phyloP scores from a whole-genome alignment of 2,888 invertebrate species.

The Dorcus hopei region DNA sequence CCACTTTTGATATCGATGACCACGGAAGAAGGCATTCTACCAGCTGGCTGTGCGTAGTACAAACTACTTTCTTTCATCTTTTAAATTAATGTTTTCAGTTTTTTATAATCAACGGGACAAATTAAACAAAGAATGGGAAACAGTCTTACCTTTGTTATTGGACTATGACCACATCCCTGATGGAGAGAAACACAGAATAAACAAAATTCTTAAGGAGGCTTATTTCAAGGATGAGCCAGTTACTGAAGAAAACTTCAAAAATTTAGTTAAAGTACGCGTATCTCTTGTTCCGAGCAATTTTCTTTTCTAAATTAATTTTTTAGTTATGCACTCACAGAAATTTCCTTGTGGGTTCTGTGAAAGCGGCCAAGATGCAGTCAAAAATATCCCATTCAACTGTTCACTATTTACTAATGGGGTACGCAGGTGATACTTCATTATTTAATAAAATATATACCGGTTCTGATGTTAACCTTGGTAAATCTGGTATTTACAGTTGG shows the following conservation, averaged over 20 bases:
- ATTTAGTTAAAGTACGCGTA: too few species aligned
- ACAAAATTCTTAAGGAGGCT: slow-evolving; percentile 54
- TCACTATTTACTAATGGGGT: slow-evolving; percentile 51
- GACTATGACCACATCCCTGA: slow-evolving; percentile 61
- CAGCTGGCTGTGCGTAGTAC: background rate
- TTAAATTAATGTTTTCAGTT: background rate
- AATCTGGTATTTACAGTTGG: too few species aligned
- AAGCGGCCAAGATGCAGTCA: slow-evolving; percentile 56
- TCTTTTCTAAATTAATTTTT: background rate
- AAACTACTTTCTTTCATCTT: background rate
- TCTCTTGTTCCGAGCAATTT: too few species aligned
- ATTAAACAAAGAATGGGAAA: slow-evolving; percentile 57
- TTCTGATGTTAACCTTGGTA: too few species aligned
- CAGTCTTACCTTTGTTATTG: slow-evolving; percentile 56
- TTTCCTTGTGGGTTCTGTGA: slow-evolving; percentile 56
- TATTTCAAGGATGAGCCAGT: slow-evolving; percentile 54
- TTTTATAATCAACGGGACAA: background rate
- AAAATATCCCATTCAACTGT: slow-evolving; percentile 54
- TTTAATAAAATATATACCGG: too few species aligned
- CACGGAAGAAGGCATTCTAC: slow-evolving; percentile 6
- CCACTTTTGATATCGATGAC: slow-evolving; percentile 8
- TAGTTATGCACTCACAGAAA: slow-evolving; percentile 62
- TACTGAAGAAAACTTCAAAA: too few species aligned
- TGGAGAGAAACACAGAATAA: slow-evolving; percentile 48
- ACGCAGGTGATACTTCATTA: slow-evolving; percentile 2